Percentiles rank a stretch among this genome's conserved stretches.
phyloP scores from a whole-genome alignment of 2,113 vertebrate genomes.

The Romanogobio albipinnatus region DNA sequence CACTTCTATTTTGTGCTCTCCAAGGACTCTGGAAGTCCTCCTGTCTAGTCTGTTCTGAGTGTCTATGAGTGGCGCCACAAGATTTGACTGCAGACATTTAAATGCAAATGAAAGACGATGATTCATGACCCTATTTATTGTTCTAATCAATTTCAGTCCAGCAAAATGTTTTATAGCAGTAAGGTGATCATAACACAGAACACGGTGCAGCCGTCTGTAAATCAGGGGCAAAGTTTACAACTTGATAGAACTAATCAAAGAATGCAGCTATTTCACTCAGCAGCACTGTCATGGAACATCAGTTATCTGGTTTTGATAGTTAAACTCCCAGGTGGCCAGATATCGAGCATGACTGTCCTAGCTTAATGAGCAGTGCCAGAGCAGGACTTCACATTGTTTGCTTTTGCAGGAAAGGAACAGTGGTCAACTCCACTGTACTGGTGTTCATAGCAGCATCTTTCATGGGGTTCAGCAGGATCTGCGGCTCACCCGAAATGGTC shows the following conservation, averaged over 20 bases:
- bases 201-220: constrained; percentile 56
- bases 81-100: constrained; percentile 65
- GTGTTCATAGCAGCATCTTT: constrained; percentile 80
- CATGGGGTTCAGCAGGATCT: constrained; percentile 85
- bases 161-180: constrained; percentile 64
- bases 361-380: constrained; percentile 56
- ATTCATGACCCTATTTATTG: constrained; percentile 67
- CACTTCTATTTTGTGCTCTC: constrained; percentile 30
- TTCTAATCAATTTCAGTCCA: constrained; percentile 60
- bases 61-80: constrained; percentile 51
- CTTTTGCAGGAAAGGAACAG: constrained; percentile 80
- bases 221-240: constrained; percentile 59
- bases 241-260: constrained; percentile 59
- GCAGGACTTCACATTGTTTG: constrained; percentile 44
- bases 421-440: constrained; percentile 81
- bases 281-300: constrained; percentile 56
- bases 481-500: constrained; percentile 86
- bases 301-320: constrained; percentile 60
- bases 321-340: constrained; percentile 57
- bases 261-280: constrained; percentile 57
- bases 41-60: constrained; percentile 43
- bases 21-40: constrained; percentile 36
- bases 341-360: constrained; percentile 51
- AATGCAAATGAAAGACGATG: constrained; percentile 69
- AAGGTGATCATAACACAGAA: constrained; percentile 58